These are phyloP conservation scores for Leiothrix lutea DNA, from an alignment of 2,113 vertebrate species.

Conservation along the genomic window DNA sequence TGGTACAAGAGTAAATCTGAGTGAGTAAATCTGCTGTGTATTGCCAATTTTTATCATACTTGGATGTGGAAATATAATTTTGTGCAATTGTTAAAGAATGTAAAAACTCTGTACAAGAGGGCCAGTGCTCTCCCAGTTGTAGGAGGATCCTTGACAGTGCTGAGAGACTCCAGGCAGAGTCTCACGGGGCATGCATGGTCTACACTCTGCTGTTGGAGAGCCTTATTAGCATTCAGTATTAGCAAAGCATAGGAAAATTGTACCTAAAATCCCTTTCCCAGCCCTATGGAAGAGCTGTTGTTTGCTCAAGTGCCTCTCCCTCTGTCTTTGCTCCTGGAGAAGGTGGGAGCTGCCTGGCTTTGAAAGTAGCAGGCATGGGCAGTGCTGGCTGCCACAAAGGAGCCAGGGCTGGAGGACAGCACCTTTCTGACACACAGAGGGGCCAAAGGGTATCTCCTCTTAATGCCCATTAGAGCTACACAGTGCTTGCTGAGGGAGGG, in stretches of 20 bases:
- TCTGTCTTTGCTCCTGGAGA: background rate
- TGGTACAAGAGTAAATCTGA: constrained; percentile 61
- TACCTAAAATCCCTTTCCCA: background rate
- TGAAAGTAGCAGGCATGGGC: accelerated
- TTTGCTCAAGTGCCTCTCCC: background rate
- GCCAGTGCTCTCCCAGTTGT: background rate
- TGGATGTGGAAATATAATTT: constrained; percentile 17
- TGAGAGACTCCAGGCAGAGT: background rate
- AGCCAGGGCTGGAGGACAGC: background rate
- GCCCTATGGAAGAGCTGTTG: background rate
- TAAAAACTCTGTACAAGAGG: background rate
- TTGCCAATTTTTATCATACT: constrained; percentile 25
- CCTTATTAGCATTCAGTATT: background rate
- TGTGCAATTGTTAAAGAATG: constrained; percentile 35
- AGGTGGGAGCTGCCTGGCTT: background rate
- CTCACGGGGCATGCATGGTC: background rate
- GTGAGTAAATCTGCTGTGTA: constrained; percentile 28
- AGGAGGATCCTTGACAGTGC: background rate
- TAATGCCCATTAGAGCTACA: constrained; percentile 15
- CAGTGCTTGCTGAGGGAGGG: constrained; percentile 1
- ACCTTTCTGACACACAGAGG: background rate
- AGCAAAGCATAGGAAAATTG: background rate
- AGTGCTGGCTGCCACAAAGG: background rate
- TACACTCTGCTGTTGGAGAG: background rate
- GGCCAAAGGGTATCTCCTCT: background rate